A percentile compares a stretch with the other conserved stretches of the same genome.
phyloP scores from a whole-genome alignment of 2,113 vertebrate species.

The Progne subis region DNA sequence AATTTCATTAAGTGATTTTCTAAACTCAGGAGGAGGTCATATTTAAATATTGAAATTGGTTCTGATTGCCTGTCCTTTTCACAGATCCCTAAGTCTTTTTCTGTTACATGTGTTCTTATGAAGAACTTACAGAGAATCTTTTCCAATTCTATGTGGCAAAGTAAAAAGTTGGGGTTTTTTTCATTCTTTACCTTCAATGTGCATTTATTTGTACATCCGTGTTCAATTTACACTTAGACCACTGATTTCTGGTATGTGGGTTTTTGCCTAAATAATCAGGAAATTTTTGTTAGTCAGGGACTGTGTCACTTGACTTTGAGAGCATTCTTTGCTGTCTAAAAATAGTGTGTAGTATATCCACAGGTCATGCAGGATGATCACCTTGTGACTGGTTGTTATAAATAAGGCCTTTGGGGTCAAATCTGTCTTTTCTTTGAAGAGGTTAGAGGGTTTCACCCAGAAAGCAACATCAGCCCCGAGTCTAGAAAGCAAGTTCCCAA shows the following conservation, averaged over 20 bases:
- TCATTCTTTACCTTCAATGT: background rate
- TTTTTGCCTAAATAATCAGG: background rate
- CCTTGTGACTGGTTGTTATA: conserved; percentile 73
- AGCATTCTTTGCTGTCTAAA: conserved; percentile 57
- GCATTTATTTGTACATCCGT: background rate
- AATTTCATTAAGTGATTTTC: background rate
- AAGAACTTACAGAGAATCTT: background rate
- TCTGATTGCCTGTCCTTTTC: background rate
- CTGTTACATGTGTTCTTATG: background rate
- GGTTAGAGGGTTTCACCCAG: conserved; percentile 74
- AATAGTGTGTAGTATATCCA: conserved; percentile 64
- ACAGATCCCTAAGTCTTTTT: background rate
- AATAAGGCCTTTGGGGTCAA: conserved; percentile 80
- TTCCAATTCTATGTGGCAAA: background rate
- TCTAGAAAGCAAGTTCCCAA: conserved; percentile 69
- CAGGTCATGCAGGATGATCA: conserved; percentile 67
- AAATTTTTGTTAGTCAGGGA: conserved; percentile 66
- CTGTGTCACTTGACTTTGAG: conserved; percentile 73
- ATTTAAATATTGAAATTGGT: background rate
- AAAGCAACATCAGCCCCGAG: conserved; percentile 69
- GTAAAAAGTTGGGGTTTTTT: background rate
- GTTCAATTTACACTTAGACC: background rate
- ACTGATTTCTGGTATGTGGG: background rate
- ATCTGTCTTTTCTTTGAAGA: conserved; percentile 76
- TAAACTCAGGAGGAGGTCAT: background rate